These are phyloP conservation scores for Galago senegalensis DNA, from an alignment of 2,797 vertebrate genomes.

Conservation along the genomic window DNA sequence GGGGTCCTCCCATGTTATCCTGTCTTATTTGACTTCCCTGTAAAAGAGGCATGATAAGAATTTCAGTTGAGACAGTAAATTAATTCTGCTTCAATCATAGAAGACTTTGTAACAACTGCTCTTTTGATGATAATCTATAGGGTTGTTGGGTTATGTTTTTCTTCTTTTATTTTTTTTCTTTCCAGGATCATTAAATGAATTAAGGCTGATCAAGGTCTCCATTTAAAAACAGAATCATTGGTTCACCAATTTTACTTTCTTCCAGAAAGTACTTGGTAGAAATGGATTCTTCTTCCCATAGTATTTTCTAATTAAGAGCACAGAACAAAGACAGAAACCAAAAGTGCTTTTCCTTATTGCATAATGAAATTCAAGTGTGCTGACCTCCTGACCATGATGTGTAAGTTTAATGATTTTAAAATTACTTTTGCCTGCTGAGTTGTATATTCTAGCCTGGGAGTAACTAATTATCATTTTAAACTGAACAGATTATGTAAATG, in stretches of 20 bases:
- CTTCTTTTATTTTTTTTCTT: not conserved
- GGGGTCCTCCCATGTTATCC: not conserved
- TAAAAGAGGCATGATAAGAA: not conserved
- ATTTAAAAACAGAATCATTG: constrained; percentile 59
- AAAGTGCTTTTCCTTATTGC: constrained; percentile 65
- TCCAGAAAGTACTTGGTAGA: constrained; percentile 58
- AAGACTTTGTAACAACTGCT: not conserved
- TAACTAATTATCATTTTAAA: constrained; percentile 84
- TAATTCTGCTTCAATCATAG: not conserved
- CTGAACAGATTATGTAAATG: constrained; percentile 78
- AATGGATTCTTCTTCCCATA: constrained; percentile 49
- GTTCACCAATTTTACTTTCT: constrained; percentile 69
- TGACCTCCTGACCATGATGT: constrained; percentile 80
- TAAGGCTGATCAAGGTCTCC: not conserved
- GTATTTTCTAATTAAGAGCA: constrained; percentile 70
- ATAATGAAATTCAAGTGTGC: constrained; percentile 75
- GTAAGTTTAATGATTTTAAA: constrained; percentile 82
- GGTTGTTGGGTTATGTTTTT: not conserved
- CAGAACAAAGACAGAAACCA: constrained; percentile 58
- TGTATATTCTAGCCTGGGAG: constrained; percentile 76
- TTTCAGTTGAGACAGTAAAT: not conserved
- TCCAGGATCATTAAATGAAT: constrained; percentile 8
- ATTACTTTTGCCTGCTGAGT: constrained; percentile 83
- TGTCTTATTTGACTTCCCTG: not conserved
- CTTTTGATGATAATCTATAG: not conserved